These are phyloP conservation scores for Agonopterix subpropinquella DNA, from an alignment of 2,888 invertebrate species.

Conservation along the genomic window DNA sequence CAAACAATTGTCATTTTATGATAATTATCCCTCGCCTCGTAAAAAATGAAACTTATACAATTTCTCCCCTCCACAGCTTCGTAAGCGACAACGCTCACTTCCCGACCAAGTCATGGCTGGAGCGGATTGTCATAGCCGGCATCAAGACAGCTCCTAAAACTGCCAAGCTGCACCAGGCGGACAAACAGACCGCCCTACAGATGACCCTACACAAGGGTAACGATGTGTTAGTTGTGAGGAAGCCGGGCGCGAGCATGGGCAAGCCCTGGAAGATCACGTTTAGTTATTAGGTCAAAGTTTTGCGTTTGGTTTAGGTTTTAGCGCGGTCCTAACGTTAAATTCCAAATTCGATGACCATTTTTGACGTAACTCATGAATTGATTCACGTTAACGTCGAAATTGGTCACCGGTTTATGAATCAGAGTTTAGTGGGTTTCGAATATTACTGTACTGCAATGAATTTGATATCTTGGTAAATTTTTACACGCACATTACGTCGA, in stretches of 20 bases:
- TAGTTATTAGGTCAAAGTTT: constrained; percentile 29
- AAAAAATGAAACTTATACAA: neutral
- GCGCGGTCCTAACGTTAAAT: no score
- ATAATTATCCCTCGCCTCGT: neutral
- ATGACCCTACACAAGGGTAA: constrained; percentile 80
- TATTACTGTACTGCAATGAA: no score
- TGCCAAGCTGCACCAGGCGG: constrained; percentile 76
- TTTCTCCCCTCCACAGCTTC: constrained; percentile 44
- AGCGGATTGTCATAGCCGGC: constrained; percentile 90
- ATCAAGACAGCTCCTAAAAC: constrained; percentile 80
- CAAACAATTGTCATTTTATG: no score
- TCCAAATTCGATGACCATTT: no score
- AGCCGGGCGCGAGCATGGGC: constrained; percentile 89
- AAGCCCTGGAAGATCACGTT: constrained; percentile 85
- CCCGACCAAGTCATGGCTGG: constrained; percentile 89
- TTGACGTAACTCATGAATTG: no score
- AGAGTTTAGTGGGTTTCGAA: no score
- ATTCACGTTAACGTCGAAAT: no score
- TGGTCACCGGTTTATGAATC: no score
- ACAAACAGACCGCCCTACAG: constrained; percentile 77
- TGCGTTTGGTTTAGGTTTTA: neutral
- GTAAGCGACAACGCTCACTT: constrained; percentile 80
- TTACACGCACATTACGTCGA: no score
- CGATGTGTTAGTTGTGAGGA: constrained; percentile 85
- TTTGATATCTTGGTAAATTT: no score